phyloP scores from a whole-genome alignment of 2,113 vertebrate genomes.

The Mohoua ochrocephala region DNA sequence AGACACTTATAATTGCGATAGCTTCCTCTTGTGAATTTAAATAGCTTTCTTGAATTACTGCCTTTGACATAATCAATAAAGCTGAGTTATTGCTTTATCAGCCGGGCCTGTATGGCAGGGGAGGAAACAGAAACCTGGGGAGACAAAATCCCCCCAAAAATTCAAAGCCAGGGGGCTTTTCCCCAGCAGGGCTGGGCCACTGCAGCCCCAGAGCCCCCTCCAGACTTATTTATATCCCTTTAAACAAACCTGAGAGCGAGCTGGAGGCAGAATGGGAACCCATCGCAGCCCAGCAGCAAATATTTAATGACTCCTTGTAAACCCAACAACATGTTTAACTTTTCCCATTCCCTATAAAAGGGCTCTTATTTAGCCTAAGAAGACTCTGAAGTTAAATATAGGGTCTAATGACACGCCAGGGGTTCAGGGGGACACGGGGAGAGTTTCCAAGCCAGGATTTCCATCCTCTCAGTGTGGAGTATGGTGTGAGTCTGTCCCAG shows the following conservation, averaged over 20 bases:
- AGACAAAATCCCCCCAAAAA: background rate
- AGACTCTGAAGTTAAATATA: background rate
- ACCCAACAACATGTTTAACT: background rate
- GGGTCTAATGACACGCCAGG: background rate
- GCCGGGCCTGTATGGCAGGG: background rate
- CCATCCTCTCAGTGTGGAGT: background rate
- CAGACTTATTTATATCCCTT: background rate
- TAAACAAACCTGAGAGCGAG: background rate
- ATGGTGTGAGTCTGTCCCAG: background rate
- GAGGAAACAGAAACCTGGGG: background rate
- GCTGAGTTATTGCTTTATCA: constrained; percentile 44
- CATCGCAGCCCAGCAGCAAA: background rate
- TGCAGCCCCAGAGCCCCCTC: background rate
- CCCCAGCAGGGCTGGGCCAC: background rate
- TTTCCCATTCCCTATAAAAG: constrained; percentile 1
- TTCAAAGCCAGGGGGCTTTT: background rate
- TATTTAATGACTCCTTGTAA: constrained; percentile 5
- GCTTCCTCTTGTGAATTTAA: constrained; percentile 68
- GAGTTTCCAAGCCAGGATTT: background rate
- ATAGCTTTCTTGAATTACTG: constrained; percentile 66
- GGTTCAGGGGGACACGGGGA: background rate
- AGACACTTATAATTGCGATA: constrained; percentile 61
- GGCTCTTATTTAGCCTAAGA: background rate
- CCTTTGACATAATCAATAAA: constrained; percentile 67
- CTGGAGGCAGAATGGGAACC: background rate